Percentiles rank a stretch among this genome's conserved stretches.
These are phyloP conservation scores for Pteropus alecto DNA, from an alignment of 2,113 vertebrate genomes.

Conservation along the genomic window DNA sequence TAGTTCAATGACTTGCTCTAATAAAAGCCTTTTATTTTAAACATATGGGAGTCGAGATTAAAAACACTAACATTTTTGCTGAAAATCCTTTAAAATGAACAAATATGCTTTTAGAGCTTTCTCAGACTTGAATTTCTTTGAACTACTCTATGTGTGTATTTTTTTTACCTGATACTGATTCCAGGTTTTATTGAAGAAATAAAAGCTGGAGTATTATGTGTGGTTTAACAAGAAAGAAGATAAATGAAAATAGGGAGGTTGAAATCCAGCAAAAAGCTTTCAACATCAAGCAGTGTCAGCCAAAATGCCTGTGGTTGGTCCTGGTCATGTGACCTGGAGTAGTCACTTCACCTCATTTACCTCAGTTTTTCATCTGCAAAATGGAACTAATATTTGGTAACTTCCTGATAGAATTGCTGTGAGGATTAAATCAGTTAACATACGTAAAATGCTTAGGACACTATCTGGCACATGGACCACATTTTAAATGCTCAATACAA, in stretches of 20 bases:
- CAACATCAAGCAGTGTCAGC: not conserved
- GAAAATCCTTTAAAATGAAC: constrained; percentile 58
- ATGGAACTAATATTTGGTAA: not conserved
- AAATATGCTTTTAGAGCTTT: constrained; percentile 56
- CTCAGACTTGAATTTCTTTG: constrained; percentile 61
- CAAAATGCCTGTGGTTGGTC: not conserved
- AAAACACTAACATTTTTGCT: constrained; percentile 64
- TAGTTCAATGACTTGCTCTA: constrained; percentile 50
- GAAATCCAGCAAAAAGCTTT: not conserved
- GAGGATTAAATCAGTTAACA: not conserved
- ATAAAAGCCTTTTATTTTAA: constrained; percentile 69
- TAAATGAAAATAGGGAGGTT: not conserved
- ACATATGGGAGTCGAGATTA: constrained; percentile 65
- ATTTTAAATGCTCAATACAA: not conserved
- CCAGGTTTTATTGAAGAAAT: constrained; percentile 41
- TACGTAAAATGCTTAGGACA: not conserved
- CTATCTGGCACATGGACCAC: not conserved
- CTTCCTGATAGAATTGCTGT: not conserved
- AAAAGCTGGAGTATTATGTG: not conserved
- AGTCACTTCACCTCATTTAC: not conserved
- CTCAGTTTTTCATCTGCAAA: constrained; percentile 14
- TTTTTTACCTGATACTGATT: constrained; percentile 11
- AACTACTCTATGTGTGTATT: not conserved
- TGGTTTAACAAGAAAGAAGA: not conserved
- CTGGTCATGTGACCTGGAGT: not conserved